Evolutionary conservation across 2,797 vertebrate species (phyloP), one percentile per base, ranked within the genome.

Genomic region (Sylvia borin): DNA sequence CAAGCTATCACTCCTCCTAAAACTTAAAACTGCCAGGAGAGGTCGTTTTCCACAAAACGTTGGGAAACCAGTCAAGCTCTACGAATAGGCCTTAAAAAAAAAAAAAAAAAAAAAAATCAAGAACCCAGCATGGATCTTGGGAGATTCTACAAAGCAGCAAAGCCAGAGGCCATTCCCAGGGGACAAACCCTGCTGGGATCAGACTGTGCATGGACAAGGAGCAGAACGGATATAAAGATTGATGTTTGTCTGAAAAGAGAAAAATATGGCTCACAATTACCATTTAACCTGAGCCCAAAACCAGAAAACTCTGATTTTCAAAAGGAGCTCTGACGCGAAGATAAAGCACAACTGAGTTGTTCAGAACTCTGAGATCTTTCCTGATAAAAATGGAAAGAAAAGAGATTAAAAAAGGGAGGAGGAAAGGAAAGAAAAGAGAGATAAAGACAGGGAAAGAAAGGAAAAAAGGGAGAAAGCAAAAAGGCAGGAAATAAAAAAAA

Each of bases 401-500:
- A 67, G 2, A 47, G 34, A 32, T 16, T 16, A 42, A 67, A 58
- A 43, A 32, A 4, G 3, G 3, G 6, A n/a, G 3, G 7, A 2
- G 7, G 3, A 25, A 16, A 6, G 13, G 20, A 29, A 42, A 55
- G 20, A 38, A 72, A 16, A 10, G 16, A 38, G 16, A 38, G 31
- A 58, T 74, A 31, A 36, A 47, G 36, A 20, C 25, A 38, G 26
- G 5, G 4, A 66, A 66, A 6, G 4, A 6, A 11, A 5, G 2
- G 16, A 6, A 15, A 7, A 6, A 6, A 27, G 4, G 22, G 17
- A 43, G 45, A 24, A 9, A 9, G 13, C 24, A 14, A 9, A 14
- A n/a, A 4, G 3, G 6, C 40, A 11, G 5, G 5, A 4, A 34
- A 21, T 8, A 9, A 25, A 1, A 12, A 18, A 13, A 5, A 13